These are phyloP conservation scores for Malacoraja senta DNA, from an alignment of 2,797 vertebrate species.

Conservation along the genomic window DNA sequence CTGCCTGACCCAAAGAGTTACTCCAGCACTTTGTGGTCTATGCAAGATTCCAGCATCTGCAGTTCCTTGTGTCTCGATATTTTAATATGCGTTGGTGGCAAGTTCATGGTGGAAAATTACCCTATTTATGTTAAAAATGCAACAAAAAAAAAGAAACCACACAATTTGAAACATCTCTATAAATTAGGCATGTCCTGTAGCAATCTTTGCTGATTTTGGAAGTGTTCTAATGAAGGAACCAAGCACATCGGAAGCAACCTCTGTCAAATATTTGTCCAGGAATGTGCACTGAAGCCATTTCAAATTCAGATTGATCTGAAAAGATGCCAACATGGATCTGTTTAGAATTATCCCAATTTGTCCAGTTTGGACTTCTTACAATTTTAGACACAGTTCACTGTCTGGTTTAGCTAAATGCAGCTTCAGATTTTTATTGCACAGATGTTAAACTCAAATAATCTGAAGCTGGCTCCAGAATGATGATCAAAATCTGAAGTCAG, in stretches of 20 bases:
- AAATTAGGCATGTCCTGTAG: constrained; percentile 32
- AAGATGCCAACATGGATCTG: neutral
- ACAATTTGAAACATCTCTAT: constrained; percentile 31
- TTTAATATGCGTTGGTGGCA: constrained; percentile 3
- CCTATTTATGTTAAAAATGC: constrained; percentile 6
- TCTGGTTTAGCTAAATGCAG: constrained; percentile 10
- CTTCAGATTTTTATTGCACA: constrained; percentile 8
- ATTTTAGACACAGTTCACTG: constrained; percentile 11
- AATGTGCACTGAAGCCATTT: constrained; percentile 37
- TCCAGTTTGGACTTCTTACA: constrained; percentile 25
- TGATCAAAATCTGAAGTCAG: constrained; percentile 3
- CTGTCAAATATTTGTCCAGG: constrained; percentile 36
- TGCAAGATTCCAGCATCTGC: too few relatives aligned
- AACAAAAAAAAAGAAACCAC: neutral
- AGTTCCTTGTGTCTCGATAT: neutral
- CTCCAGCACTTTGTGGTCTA: too few relatives aligned
- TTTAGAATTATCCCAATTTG: constrained; percentile 37
- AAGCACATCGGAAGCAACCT: constrained; percentile 30
- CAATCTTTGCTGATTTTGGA: constrained; percentile 34
- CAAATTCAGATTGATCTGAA: constrained; percentile 37
- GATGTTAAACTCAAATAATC: neutral
- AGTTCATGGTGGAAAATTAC: constrained; percentile 7
- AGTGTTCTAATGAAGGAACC: constrained; percentile 26
- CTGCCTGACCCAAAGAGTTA: too few relatives aligned
- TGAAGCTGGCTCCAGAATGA: constrained; percentile 14